These are phyloP conservation scores for Lasioglossum pauxillum DNA, from an alignment of 2,888 invertebrate genomes.

Conservation along the genomic window DNA sequence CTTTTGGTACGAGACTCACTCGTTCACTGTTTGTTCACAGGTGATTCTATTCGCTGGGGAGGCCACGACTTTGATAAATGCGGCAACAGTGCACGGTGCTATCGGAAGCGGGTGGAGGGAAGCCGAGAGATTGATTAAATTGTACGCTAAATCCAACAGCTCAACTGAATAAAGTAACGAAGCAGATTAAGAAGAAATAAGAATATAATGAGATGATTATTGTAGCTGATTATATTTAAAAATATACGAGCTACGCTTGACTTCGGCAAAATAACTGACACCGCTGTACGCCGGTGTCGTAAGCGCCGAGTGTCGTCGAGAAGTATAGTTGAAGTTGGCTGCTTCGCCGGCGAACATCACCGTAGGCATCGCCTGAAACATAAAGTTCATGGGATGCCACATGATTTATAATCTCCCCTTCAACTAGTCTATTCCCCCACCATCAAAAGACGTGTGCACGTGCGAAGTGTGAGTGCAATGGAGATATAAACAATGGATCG, in stretches of 20 bases:
- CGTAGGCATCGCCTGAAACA: constrained; percentile 83
- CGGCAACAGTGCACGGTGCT: constrained; percentile 89
- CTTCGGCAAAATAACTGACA: not conserved
- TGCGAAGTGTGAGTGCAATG: too few species aligned
- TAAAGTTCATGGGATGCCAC: not conserved
- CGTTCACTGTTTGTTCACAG: constrained; percentile 76
- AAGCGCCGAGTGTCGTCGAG: constrained; percentile 90
- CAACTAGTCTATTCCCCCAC: too few species aligned
- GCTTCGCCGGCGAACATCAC: constrained; percentile 89
- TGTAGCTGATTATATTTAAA: constrained; percentile 20
- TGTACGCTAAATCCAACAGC: constrained; percentile 24
- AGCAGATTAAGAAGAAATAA: not conserved
- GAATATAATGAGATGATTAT: not conserved
- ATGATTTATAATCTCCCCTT: not conserved
- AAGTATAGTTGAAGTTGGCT: constrained; percentile 86
- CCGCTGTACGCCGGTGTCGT: constrained; percentile 85
- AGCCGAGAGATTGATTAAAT: constrained; percentile 86
- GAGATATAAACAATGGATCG: too few species aligned
- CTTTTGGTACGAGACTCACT: not conserved
- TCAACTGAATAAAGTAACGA: not conserved
- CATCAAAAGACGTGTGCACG: too few species aligned
- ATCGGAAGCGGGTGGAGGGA: constrained; percentile 89
- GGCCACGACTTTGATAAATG: constrained; percentile 87
- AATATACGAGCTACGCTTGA: not conserved
- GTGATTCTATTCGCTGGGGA: constrained; percentile 89